phyloP scores from a whole-genome alignment of 2,113 vertebrate genomes.

The Amphiprion percula region DNA sequence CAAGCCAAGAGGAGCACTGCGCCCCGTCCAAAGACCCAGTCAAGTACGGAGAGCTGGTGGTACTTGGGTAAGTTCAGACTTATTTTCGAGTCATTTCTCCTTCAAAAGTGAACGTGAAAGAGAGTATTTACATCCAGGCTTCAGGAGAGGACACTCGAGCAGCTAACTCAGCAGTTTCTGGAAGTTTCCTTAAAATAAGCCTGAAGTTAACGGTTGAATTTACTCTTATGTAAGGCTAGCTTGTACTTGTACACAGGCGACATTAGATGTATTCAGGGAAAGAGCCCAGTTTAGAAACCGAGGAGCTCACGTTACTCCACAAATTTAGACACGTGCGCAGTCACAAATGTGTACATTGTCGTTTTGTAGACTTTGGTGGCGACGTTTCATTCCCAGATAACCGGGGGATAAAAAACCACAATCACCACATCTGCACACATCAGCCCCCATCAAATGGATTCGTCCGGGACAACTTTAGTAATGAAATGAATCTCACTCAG shows the following conservation, averaged over 20 bases:
- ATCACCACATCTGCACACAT: neutral
- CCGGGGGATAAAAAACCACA: too few species aligned
- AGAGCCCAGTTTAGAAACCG: conserved; percentile 23
- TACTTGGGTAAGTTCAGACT: conserved; percentile 90
- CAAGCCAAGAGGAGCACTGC: conserved; percentile 92
- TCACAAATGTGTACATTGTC: conserved; percentile 47
- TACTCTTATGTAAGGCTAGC: neutral
- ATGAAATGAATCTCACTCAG: conserved; percentile 16
- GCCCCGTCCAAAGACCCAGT: conserved; percentile 93
- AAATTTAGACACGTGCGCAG: conserved; percentile 73
- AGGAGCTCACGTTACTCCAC: conserved; percentile 77
- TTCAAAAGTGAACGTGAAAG: neutral
- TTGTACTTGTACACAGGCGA: neutral
- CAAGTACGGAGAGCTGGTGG: conserved; percentile 96
- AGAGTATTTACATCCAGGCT: conserved; percentile 44
- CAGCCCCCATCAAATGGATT: neutral
- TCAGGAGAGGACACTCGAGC: conserved; percentile 11
- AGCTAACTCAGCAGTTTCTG: conserved; percentile 30
- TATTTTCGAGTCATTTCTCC: too few species aligned
- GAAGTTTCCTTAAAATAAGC: neutral
- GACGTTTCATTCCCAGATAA: neutral
- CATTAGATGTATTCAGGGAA: neutral
- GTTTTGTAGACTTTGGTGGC: conserved; percentile 7
- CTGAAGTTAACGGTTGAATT: neutral
- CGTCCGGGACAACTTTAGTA: neutral